Evolutionary conservation across 2,888 invertebrate species (phyloP).

Genomic region (Diplolepis rosae): DNA sequence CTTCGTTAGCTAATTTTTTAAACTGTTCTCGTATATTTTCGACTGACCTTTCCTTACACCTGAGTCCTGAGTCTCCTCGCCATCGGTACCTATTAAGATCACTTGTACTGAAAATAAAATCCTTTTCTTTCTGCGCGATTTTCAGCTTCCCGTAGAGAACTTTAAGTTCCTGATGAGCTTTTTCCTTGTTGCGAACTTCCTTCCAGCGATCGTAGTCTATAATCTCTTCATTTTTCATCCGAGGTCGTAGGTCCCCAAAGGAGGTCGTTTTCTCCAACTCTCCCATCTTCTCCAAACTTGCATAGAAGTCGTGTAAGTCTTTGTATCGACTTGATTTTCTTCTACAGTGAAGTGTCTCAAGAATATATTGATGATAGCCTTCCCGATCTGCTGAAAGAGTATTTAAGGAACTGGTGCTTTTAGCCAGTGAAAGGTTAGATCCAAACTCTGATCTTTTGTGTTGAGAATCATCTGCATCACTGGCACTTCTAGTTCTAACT

Average conservation of each 20-base stretch:
- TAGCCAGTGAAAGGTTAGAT: conserved; percentile 65
- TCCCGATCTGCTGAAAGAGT: conserved; percentile 74
- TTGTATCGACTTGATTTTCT: conserved; percentile 86
- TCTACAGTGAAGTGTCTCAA: conserved; percentile 80
- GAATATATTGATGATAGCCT: conserved; percentile 81
- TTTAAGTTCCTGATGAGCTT: conserved; percentile 88
- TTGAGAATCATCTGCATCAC: conserved; percentile 76
- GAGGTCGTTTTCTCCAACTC: conserved; percentile 87
- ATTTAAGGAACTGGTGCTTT: conserved; percentile 75
- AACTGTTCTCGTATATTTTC: conserved; percentile 89
- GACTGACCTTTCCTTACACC: conserved; percentile 90
- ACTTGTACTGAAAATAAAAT: conserved; percentile 87
- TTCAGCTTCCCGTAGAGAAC: conserved; percentile 85
- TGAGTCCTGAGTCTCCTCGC: conserved; percentile 83
- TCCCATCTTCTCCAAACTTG: conserved; percentile 88
- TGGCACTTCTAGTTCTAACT: conserved; percentile 78
- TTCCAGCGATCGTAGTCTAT: conserved; percentile 93
- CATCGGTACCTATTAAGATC: conserved; percentile 85
- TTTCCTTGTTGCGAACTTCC: conserved; percentile 84
- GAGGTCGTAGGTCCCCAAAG: conserved; percentile 80
- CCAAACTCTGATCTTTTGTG: conserved; percentile 49
- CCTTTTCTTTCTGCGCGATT: conserved; percentile 86
- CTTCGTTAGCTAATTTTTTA: conserved; percentile 78
- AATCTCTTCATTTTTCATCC: conserved; percentile 85
- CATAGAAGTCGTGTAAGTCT: conserved; percentile 89